Evolutionary conservation across 2,113 vertebrate genomes (phyloP), one percentile per base, ranked within the genome.

Genomic region (Struthidea cinerea): DNA sequence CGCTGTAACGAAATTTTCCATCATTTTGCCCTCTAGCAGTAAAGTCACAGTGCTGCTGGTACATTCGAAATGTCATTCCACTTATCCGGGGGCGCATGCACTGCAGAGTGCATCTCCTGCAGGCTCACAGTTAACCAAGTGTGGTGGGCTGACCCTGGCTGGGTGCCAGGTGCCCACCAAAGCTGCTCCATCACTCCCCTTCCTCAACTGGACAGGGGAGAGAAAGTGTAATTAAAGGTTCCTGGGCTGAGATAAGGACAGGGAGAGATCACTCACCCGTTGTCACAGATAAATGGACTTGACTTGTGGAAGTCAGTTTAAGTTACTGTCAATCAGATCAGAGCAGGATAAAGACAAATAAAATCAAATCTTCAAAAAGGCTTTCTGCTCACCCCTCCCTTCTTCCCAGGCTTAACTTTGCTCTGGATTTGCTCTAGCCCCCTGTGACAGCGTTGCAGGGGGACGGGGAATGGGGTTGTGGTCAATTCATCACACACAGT

Each of bases 221-320:
- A 42, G 26, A 50, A 64, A 33, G 37, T 50, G 37, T 14, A 16
- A 23, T 64, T 35, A 9, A 71, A 13, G 22, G 17, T 17, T 73
- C 10, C 3, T 35, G 21, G 42, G 42, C 23, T 64, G 67, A 42
- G 21, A 8, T 30, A 32, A 69, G 21, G 50, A 56, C 35, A 32
- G 26, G 32, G 42, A 49, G 21, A 42, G 7, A 15, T 42, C 23
- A 10, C 0, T 2, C n/a, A 39, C 8, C 2, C 10, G 30, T 47
- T 0, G 0, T 21, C 16, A 24, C 16, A 33, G 41, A 28, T 8
- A 3, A 20, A 24, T 8, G 20, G 35, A 56, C 35, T 56, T 74
- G 41, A 19, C n/a, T 49, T 56, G 15, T 10, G 12, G 12, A 32
- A 35, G 30, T 49, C 50, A 35, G 49, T 56, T 49, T 21, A 35